Base-by-base conservation (phyloP, 2,113 vertebrate genomes). In the Rhynchopsitta pachyrhyncha region DNA sequence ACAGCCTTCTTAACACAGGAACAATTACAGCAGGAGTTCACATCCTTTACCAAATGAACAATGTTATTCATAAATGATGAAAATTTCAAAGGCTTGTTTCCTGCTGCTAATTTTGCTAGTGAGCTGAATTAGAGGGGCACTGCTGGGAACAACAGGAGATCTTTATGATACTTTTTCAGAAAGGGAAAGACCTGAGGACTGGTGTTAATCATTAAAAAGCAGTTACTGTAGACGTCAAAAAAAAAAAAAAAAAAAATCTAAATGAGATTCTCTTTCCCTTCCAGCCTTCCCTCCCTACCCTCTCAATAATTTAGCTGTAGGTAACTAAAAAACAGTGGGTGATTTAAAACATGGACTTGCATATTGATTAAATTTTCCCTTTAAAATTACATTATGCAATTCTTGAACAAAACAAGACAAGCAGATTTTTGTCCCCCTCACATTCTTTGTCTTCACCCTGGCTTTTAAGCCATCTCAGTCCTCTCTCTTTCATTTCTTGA, bases 41-140 rank as follows among this genome's bases (percentile, higher is more conserved):
- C 95, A 89, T 97, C 94, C 92, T 97, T 97, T 95, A 95, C 86
- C 49, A 66, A 96, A 96, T 95, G 97, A 98, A 98, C 96, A 97
- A 98, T 97, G 93, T 60, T 97, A 92, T 96, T 98, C 97, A 94
- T 97, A 98, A 98, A 97, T 53, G 68, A 94, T 87, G 95, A 95
- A 97, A 97, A 97, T 98, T 97, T 97, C 97, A 97, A 98, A 98
- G 93, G 90, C 94, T 97, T 97, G 74, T 96, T 98, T 97, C 98
- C 98, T 94, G 97, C 97, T 98, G 97, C 82, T 98, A 97, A 98
- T 98, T 98, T 97, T 97, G 95, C 93, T 92, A 94, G 88, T 84
- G 94, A 93, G 95, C 82, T 96, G 97, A 98, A 98, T 98, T 97
- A 98, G 97, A 17, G 5, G 57, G 92, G 52, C 35, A 94, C 95